These are phyloP conservation scores for Zaprionus kolodkinae DNA, from an alignment of 1,140 invertebrate genomes.

Conservation along the genomic window DNA sequence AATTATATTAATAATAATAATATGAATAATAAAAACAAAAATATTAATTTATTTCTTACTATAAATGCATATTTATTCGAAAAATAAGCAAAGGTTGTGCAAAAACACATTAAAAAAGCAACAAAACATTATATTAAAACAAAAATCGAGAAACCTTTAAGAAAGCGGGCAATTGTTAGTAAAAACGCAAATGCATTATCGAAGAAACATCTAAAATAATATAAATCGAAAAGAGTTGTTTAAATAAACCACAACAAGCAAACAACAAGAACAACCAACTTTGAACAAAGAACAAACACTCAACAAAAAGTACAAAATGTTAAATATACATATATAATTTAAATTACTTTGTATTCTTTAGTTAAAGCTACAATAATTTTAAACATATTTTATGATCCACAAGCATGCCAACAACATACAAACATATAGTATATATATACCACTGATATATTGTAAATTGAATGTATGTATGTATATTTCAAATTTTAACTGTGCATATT, in stretches of 20 bases:
- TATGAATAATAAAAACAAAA: conserved; percentile 49
- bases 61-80: conserved; percentile 81
- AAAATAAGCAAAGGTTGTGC: conserved; percentile 82
- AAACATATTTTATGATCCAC: conserved; percentile 43
- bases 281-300: conserved; percentile 72
- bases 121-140: conserved; percentile 76
- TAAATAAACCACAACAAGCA: conserved; percentile 38
- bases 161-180: conserved; percentile 69
- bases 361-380: conserved; percentile 66
- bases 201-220: conserved; percentile 27
- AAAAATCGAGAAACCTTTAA: conserved; percentile 41
- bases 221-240: conserved; percentile 43
- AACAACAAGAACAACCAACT: conserved; percentile 41
- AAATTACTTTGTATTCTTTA: conserved; percentile 74
- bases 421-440: conserved; percentile 26
- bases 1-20: conserved; percentile 41
- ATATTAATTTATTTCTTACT: conserved; percentile 82
- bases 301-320: conserved; percentile 82
- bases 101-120: conserved; percentile 78
- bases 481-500: conserved; percentile 48
- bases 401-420: conserved; percentile 46
- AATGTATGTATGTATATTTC: conserved; percentile 48
- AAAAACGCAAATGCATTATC: conserved; percentile 58
- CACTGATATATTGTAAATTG: conserved; percentile 20
- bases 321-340: conserved; percentile 81